These are phyloP conservation scores for Drosophila barbarae DNA, from an alignment of 2,888 invertebrate genomes.

Conservation along the genomic window DNA sequence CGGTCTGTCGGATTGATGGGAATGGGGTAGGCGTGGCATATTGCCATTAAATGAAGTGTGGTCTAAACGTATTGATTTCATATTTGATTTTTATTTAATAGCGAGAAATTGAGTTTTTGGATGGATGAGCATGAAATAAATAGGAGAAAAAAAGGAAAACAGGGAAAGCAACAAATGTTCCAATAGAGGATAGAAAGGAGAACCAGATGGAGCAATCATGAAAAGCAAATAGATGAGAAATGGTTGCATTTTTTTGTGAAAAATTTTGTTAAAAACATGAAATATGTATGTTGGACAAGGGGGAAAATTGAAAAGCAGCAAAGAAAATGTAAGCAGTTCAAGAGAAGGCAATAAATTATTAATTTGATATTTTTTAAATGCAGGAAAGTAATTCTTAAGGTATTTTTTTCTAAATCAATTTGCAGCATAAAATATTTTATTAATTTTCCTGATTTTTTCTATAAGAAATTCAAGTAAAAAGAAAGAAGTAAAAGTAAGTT, in stretches of 20 bases:
- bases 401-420: too few species aligned
- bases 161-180: slow-evolving; percentile 18
- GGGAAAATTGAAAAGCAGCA: background rate
- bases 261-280: slow-evolving; percentile 5
- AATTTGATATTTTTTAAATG: background rate
- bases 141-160: background rate
- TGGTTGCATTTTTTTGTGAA: background rate
- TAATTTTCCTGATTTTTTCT: too few species aligned
- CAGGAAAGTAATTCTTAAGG: background rate
- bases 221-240: slow-evolving; percentile 30
- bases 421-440: too few species aligned
- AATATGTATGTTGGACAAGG: slow-evolving; percentile 9
- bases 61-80: slow-evolving; percentile 61
- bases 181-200: background rate
- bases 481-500: background rate
- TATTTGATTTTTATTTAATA: slow-evolving; percentile 65
- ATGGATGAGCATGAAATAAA: slow-evolving; percentile 29
- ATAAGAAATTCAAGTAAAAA: too few species aligned
- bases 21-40: slow-evolving; percentile 22
- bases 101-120: slow-evolving; percentile 46
- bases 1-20: slow-evolving; percentile 12
- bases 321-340: background rate
- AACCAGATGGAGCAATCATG: slow-evolving; percentile 2
- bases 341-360: background rate
- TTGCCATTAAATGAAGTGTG: slow-evolving; percentile 54